Base-by-base conservation (phyloP, 2,797 vertebrate species). In the Euthynnus affinis region DNA sequence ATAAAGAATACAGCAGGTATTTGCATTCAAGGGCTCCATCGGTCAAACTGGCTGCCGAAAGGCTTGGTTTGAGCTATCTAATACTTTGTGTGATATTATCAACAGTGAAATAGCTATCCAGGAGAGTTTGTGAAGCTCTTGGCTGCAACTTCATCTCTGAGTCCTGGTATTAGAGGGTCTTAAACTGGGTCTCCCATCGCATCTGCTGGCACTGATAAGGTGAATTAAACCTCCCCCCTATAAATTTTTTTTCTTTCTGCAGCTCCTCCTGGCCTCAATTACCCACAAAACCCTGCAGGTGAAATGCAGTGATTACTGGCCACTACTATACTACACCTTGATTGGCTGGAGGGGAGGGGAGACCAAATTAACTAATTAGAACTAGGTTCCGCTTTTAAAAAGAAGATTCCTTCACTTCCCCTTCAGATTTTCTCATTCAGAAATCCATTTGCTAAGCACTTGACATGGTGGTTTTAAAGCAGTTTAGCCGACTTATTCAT, bases 171-270 rank as follows among this genome's bases (percentile, higher is more conserved):
- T 74, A 81, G 64, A 76, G 61, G 76, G 53, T 78, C 71, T 83
- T 88, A 78, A 81, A 76, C 58, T 20, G 61, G 34, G 42, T 78
- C 73, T 82, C 76, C 69, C 66, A 55, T 59, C 75, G 71, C 84
- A 79, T 91, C 87, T 91, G 88, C 71, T 82, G 74, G 56, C 55
- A 67, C 85, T 66, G 91, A 92, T 90, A 92, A 91, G 85, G 51
- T 84, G 74, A 89, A 87, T 83, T 71, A 88, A 89, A 56, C 71
- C 71, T 23, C 57, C 56, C 25, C 34, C 23, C 60, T 74, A 79
- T 67, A 84, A 40, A 85, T 84, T 61, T 78, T 61, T 78, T 55
- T 74, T 83, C 76, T 60, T 66, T 67, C 65, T 25, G 0, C 74
- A 75, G 75, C 46, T 68, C 61, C 44, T 73, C 59, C 73, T 70